Percentiles rank a stretch among this genome's conserved stretches.
phyloP scores from a whole-genome alignment of 1,140 invertebrate species.

The Monochamus saltuarius region DNA sequence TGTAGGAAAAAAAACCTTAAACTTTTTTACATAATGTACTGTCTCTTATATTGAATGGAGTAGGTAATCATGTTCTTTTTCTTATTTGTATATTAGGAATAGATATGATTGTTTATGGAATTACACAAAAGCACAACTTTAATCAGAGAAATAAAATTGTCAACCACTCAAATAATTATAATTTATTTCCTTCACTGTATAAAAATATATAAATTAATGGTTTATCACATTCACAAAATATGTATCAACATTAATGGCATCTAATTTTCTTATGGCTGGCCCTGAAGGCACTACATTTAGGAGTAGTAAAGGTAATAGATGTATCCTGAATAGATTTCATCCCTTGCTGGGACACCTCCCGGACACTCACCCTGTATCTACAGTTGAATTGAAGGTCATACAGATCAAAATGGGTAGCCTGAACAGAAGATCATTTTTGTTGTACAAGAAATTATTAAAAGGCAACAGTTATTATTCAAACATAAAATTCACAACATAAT shows the following conservation, averaged over 20 bases:
- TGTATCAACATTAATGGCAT: slow-evolving; percentile 16
- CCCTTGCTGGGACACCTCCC: slow-evolving; percentile 31
- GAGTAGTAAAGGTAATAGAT: slow-evolving; percentile 40
- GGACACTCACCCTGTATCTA: slow-evolving; percentile 39
- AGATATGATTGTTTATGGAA: no score
- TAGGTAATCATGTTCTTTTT: no score
- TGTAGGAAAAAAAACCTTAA: no score
- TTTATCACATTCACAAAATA: no score
- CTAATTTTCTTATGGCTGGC: slow-evolving; percentile 32
- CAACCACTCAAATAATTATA: no score
- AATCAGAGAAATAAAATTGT: no score
- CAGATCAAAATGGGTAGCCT: slow-evolving; percentile 41
- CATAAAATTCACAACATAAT: not conserved
- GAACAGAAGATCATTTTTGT: slow-evolving; percentile 18
- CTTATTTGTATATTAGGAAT: no score
- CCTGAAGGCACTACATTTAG: slow-evolving; percentile 35
- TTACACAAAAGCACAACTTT: no score
- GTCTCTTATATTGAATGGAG: no score
- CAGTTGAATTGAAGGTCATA: slow-evolving; percentile 42
- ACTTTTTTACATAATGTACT: no score
- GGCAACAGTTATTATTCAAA: not conserved
- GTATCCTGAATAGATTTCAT: slow-evolving; percentile 35
- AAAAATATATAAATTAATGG: no score
- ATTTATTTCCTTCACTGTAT: no score
- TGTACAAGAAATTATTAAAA: not conserved